Percentiles rank a stretch among this genome's conserved stretches.
Evolutionary conservation across 2,888 invertebrate species (phyloP).

Genomic region (Dicroscelio sp.): DNA sequence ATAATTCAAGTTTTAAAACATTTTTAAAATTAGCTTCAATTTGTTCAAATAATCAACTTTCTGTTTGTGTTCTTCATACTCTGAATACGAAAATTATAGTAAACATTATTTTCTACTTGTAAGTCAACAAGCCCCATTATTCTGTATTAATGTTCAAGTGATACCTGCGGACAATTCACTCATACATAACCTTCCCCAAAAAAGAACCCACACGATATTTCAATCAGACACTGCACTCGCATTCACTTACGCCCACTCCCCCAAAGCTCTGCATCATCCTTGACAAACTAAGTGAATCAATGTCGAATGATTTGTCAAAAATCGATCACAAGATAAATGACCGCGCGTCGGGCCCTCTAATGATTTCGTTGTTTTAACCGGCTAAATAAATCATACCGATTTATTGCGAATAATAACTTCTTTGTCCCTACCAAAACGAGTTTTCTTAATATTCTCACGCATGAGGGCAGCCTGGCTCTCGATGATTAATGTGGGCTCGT

Average conservation of each 20-base stretch:
- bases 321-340: conserved; percentile 76
- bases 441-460: conserved; percentile 82
- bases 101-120: too few relatives aligned
- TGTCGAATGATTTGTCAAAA: conserved; percentile 78
- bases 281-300: conserved; percentile 75
- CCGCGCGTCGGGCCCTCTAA: conserved; percentile 56
- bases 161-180: conserved; percentile 6
- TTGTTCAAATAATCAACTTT: too few relatives aligned
- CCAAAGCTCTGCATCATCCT: conserved; percentile 66
- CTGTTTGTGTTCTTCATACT: too few relatives aligned
- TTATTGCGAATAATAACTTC: conserved; percentile 80
- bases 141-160: too few relatives aligned
- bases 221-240: conserved; percentile 64
- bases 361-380: conserved; percentile 76
- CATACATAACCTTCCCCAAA: conserved; percentile 37
- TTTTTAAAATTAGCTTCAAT: too few relatives aligned
- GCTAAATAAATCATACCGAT: conserved; percentile 79
- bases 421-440: conserved; percentile 84
- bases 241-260: conserved; percentile 63
- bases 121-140: too few relatives aligned
- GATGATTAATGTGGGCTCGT: conserved; percentile 90
- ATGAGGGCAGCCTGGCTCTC: conserved; percentile 75
- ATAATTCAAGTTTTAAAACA: too few relatives aligned
- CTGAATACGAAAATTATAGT: too few relatives aligned
- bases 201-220: conserved; percentile 65